phyloP scores from a whole-genome alignment of 2,113 vertebrate genomes.

The Petrocephalus microphthalmus region DNA sequence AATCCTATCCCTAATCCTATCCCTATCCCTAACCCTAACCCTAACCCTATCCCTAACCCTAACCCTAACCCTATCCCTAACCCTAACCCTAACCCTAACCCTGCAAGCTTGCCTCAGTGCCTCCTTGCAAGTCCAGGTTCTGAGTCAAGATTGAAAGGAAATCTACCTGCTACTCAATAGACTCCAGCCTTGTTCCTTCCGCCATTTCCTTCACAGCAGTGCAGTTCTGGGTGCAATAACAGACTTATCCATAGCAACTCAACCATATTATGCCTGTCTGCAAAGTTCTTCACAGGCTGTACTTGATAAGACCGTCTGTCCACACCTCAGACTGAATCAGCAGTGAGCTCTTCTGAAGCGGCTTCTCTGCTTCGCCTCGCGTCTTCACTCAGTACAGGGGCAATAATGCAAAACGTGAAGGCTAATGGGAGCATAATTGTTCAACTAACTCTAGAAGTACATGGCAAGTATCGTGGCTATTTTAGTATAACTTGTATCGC shows the following conservation, averaged over 20 bases:
- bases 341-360: background rate
- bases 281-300: background rate
- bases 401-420: background rate
- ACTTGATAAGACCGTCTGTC: background rate
- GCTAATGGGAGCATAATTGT: background rate
- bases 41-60: no score
- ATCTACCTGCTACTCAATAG: background rate
- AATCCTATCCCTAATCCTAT: no score
- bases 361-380: background rate
- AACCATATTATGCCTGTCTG: background rate
- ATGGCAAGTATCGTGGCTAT: background rate
- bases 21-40: no score
- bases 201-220: background rate
- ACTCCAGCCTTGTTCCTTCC: background rate
- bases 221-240: background rate
- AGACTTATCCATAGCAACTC: background rate
- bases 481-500: background rate
- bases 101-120: background rate
- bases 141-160: background rate
- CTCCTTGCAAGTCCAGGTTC: background rate
- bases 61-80: no score
- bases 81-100: no score
- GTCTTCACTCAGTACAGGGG: background rate
- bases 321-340: background rate
- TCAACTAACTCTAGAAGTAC: background rate